Evolutionary conservation across 1,140 invertebrate species (phyloP), one percentile per base, ranked within the genome.

Genomic region (Lethrus apterus): DNA sequence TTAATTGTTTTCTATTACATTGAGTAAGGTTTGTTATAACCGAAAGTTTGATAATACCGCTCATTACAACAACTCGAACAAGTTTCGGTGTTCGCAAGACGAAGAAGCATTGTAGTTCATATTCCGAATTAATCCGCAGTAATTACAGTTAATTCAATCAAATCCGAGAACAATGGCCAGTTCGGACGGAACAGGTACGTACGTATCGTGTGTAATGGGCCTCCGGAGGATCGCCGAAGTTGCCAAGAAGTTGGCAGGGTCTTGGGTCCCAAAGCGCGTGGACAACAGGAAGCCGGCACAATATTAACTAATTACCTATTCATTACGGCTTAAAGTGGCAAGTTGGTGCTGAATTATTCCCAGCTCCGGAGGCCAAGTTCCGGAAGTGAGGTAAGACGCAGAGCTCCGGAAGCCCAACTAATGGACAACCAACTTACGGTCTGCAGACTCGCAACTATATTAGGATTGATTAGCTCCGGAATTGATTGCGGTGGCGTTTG

Each of bases 271-370:
- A 36, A 33, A 35, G 48, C 45, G 45, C 47, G 52, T 54, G 54
- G 57, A 57, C 56, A 58, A 60, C 50, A 52, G 55, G 53, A 58
- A 55, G 57, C 57, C 59, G 45, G 48, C 51, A 60, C 62, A 62
- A 60, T 63, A 63, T 63, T 59, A 64, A 62, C 60, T 64, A 63
- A 64, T 64, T 64, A 64, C 59, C 60, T 63, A 64, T 64, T 64
- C 62, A 64, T 64, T 64, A 63, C 54, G 59, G 62, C 60, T 64
- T 64, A 63, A 59, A 64, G 59, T 64, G 60, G 62, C 59, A 64
- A 64, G 60, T 64, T 64, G 57, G 56, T 53, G 44, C 50, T 64
- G 62, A 64, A 64, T 63, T 64, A 64, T 63, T 63, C 57, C 50
- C 51, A 52, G 52, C 57, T 58, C 55, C 55, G 56, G 53, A 52